Percentiles rank a stretch among this genome's conserved stretches.
These are phyloP conservation scores for Paedocypris sp. DNA, from an alignment of 2,113 vertebrate genomes.

Conservation along the genomic window DNA sequence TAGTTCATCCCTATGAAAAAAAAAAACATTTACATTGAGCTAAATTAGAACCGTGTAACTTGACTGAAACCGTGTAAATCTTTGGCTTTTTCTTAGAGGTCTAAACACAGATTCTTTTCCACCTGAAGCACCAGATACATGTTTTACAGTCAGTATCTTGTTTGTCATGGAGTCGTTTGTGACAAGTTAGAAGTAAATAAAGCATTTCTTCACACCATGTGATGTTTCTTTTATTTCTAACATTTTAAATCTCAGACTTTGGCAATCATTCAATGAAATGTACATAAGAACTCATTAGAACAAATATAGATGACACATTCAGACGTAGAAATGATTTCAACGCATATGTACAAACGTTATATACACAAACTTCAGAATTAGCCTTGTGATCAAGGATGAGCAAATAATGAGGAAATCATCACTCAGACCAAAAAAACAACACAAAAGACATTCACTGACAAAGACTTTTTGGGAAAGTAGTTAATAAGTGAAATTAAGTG, in stretches of 20 bases:
- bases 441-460: no score
- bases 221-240: slow-evolving; percentile 55
- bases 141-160: slow-evolving; percentile 14
- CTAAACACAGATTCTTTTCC: slow-evolving; percentile 11
- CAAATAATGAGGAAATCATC: no score
- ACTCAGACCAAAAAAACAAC: no score
- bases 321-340: no score
- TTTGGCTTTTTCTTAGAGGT: slow-evolving; percentile 25
- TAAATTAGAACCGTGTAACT: neutral
- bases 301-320: no score
- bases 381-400: no score
- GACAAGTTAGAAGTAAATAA: slow-evolving; percentile 61
- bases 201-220: slow-evolving; percentile 62
- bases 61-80: neutral
- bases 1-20: neutral
- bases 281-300: no score
- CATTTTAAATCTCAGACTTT: slow-evolving; percentile 37
- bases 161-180: slow-evolving; percentile 55
- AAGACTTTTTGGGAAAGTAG: no score
- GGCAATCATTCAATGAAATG: neutral
- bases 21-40: neutral
- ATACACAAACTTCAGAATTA: no score
- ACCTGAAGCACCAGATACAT: neutral
- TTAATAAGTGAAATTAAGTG: no score
- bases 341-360: no score